Base-by-base conservation (phyloP, 2,797 vertebrate species). In the Hoplostethus mediterraneus region DNA sequence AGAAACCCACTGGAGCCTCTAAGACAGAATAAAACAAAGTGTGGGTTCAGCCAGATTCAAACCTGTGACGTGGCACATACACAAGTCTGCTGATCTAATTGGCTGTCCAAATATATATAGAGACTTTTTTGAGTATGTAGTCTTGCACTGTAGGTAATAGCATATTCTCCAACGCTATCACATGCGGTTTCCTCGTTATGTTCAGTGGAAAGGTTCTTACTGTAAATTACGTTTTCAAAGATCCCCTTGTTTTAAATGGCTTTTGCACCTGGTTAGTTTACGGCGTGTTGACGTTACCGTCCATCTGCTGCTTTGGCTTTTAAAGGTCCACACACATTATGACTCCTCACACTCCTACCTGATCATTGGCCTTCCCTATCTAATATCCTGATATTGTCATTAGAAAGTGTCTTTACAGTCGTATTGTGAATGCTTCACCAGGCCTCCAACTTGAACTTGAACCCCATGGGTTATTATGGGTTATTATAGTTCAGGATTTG, bases 221-320 rank as follows among this genome's bases (percentile, higher is more conserved):
- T n/a, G 14, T 14, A 54, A 44, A 61, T 60, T 51, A 16, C 33
- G 11, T 58, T 36, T 36, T 48, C 17, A 25, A 49, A 42, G 16
- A 12, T 11, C 5, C 10, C n/a, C n/a, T 57, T 13, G 30, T 54
- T 44, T 45, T 6, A 53, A 16, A 61, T 62, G 0, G 49, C 10
- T 54, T 70, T 33, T 17, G 16, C 51, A 63, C 30, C 59, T 63
- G 59, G 17, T 36, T 31, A 25, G n/a, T 55, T 68, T 51, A 59
- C n/a, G 56, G 36, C 47, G 16, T 21, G 8, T 71, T 62, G n/a
- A 25, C 7, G 5, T 21, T 30, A 36, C 28, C 16, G 14, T 12
- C 55, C 47, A 21, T 59, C 52, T 28, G 3, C 33, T 48, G 36
- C 21, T 12, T 21, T 33, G 40, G 59, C 40, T 3, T 42, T 28